phyloP scores from a whole-genome alignment of 2,797 vertebrate species.

The Scolopax bukidnonensis region DNA sequence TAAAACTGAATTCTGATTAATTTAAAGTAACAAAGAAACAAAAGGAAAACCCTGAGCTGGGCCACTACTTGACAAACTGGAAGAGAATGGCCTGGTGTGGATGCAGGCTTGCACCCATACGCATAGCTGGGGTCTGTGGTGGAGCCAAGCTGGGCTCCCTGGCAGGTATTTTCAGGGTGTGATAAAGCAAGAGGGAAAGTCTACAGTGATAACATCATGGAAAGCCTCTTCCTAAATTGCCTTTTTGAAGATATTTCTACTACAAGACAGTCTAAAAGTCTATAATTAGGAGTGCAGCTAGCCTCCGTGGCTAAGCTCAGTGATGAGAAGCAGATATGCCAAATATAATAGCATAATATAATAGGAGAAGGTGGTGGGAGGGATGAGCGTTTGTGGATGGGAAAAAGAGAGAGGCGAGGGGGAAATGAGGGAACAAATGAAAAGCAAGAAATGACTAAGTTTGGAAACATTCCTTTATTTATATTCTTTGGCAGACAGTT shows the following conservation, averaged over 20 bases:
- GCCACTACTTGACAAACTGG: rapidly evolving
- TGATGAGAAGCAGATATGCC: not conserved
- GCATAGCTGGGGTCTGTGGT: not conserved
- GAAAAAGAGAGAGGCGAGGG: not conserved
- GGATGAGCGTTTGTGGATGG: not conserved
- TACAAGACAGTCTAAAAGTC: rapidly evolving
- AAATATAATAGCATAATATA: rapidly evolving
- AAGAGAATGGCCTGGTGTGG: not conserved
- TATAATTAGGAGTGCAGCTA: not conserved
- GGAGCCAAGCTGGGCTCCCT: not conserved
- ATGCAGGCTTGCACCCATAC: rapidly evolving
- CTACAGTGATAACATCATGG: rapidly evolving
- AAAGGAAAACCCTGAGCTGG: not conserved
- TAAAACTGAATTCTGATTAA: slow-evolving; percentile 11
- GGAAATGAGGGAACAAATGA: not conserved
- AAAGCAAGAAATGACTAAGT: not conserved
- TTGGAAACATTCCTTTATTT: not conserved
- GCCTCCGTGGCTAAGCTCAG: rapidly evolving
- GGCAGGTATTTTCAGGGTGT: not conserved
- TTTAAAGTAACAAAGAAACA: not conserved
- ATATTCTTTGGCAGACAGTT: not conserved
- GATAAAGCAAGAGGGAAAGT: not conserved
- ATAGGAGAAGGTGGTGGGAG: not conserved
- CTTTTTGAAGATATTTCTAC: not conserved
- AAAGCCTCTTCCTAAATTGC: not conserved